These are phyloP conservation scores for Mastacembelus armatus DNA, from an alignment of 2,797 vertebrate genomes.

Conservation along the genomic window DNA sequence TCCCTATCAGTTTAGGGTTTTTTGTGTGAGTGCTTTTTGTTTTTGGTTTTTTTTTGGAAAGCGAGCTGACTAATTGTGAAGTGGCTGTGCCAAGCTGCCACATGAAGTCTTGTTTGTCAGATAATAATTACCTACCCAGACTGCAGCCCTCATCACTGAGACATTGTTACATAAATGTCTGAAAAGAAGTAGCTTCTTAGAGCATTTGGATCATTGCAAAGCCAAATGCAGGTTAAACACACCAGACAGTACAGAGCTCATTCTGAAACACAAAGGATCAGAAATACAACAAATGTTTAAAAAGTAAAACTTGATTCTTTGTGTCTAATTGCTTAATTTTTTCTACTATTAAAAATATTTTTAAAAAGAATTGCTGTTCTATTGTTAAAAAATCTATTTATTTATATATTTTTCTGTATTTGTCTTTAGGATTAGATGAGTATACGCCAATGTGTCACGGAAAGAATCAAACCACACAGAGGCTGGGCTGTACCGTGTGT, in stretches of 20 bases:
- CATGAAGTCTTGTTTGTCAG: slow-evolving; percentile 28
- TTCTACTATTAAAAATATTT: too few species aligned
- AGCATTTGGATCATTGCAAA: not conserved
- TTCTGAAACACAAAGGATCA: not conserved
- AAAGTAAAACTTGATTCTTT: not conserved
- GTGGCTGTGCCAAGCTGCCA: not conserved
- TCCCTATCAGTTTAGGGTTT: too few species aligned
- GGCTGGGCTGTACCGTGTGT: not conserved
- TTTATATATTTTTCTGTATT: too few species aligned
- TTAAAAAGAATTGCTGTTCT: too few species aligned
- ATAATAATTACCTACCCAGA: slow-evolving; percentile 7
- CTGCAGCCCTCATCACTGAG: slow-evolving; percentile 1
- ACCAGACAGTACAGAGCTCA: not conserved
- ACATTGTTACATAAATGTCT: slow-evolving; percentile 25
- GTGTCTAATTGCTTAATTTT: too few species aligned
- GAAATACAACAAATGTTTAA: not conserved
- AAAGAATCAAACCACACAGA: not conserved
- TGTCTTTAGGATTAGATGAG: not conserved
- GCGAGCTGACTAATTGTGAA: slow-evolving; percentile 9
- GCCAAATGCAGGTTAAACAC: not conserved
- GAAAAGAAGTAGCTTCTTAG: slow-evolving; percentile 11
- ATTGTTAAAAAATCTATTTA: too few species aligned
- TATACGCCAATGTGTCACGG: slow-evolving; percentile 7
- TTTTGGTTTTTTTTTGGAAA: slow-evolving; percentile 5
- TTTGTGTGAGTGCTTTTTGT: too few species aligned